Percentiles rank a stretch among this genome's conserved stretches.
Conservation (phyloP, 30 jellyfish, hydroid and myxozoan genomes). For the Cassiopea andromeda region DNA sequence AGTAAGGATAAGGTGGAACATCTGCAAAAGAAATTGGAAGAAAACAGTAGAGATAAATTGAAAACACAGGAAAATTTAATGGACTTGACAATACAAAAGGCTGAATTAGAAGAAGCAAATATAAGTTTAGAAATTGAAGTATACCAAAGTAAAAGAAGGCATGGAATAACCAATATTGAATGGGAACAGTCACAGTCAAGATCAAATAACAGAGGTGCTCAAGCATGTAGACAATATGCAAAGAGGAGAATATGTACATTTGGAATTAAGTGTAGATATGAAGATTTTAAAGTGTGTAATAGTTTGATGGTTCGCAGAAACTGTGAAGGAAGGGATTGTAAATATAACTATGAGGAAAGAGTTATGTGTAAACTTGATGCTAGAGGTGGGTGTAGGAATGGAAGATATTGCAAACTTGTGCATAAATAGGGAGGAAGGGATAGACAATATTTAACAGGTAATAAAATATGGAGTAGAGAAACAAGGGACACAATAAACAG, state of each 20-base stretch:
- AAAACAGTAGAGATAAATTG: not conserved
- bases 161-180: too few species aligned
- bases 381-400: conserved; percentile 17
- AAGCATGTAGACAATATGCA: not conserved
- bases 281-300: not conserved
- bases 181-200: not conserved
- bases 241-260: not conserved
- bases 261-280: not conserved
- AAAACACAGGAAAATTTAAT: not conserved
- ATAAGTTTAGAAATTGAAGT: not conserved
- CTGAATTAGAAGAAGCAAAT: not conserved
- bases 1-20: not conserved
- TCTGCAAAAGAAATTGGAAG: not conserved
- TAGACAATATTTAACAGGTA: not conserved
- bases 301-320: not conserved
- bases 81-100: not conserved
- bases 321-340: conserved; percentile 33
- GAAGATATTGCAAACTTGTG: conserved; percentile 7
- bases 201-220: not conserved
- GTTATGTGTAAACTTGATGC: conserved; percentile 31
- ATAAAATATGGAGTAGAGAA: not conserved
- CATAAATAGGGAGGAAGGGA: conserved; percentile 31
- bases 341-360: conserved; percentile 17
- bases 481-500: not conserved
- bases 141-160: too few species aligned